A percentile compares a stretch with the other conserved stretches of the same genome.
Evolutionary conservation across 2,888 invertebrate genomes (phyloP).

Genomic region (Thumatha senex): DNA sequence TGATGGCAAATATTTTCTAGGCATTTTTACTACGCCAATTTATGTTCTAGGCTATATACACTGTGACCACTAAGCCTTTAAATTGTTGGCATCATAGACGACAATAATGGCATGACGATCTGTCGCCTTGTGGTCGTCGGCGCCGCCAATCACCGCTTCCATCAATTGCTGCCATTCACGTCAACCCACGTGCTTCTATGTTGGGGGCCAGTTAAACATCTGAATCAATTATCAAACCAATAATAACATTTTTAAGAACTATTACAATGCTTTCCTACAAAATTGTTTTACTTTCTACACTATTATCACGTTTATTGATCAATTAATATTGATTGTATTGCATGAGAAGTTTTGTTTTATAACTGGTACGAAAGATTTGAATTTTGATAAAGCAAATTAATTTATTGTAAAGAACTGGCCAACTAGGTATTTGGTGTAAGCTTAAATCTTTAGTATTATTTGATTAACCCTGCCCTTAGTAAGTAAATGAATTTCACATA

Average conservation of each 20-base stretch:
- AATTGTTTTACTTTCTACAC: constrained; percentile 25
- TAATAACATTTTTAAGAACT: constrained; percentile 35
- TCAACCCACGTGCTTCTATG: constrained; percentile 48
- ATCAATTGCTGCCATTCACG: constrained; percentile 43
- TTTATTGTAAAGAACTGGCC: background rate
- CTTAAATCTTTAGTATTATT: too few species aligned
- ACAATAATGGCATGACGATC: constrained; percentile 6
- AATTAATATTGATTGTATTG: constrained; percentile 22
- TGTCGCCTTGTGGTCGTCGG: constrained; percentile 28
- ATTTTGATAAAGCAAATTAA: background rate
- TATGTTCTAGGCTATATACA: too few species aligned
- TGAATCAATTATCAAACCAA: constrained; percentile 40
- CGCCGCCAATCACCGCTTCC: constrained; percentile 43
- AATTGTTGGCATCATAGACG: constrained; percentile 18
- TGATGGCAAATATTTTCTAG: background rate
- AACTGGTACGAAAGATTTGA: background rate
- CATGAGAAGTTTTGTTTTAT: constrained; percentile 1
- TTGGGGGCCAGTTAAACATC: constrained; percentile 39
- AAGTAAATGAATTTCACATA: too few species aligned
- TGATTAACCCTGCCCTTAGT: too few species aligned
- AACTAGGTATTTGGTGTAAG: too few species aligned
- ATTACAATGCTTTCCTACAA: constrained; percentile 25
- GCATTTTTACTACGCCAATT: background rate
- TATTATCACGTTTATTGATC: constrained; percentile 13
- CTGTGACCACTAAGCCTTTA: too few species aligned